phyloP scores from a whole-genome alignment of 2,797 vertebrate species.

The Pangasius krempfi region DNA sequence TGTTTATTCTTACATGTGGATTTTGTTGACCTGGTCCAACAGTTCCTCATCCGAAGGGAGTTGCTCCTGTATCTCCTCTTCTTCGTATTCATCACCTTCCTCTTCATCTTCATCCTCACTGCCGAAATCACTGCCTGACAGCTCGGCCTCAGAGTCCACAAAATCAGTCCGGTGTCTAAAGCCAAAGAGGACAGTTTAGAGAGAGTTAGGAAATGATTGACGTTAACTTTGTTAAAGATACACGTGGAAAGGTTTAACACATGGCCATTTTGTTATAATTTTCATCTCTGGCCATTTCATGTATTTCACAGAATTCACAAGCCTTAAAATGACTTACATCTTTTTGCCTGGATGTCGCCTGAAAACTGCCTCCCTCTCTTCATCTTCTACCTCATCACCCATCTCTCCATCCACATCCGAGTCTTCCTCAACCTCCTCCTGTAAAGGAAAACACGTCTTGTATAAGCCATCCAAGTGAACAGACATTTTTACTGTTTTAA shows the following conservation, averaged over 20 bases:
- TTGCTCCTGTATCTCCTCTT: slow-evolving; percentile 88
- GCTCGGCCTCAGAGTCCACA: slow-evolving; percentile 93
- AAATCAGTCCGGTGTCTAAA: slow-evolving; percentile 83
- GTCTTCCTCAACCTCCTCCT: slow-evolving; percentile 69
- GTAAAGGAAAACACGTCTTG: background rate
- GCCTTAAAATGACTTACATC: slow-evolving; percentile 74
- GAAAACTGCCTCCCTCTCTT: slow-evolving; percentile 83
- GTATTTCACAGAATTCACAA: background rate
- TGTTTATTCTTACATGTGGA: slow-evolving; percentile 88
- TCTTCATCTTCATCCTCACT: slow-evolving; percentile 89
- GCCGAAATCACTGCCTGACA: slow-evolving; percentile 88
- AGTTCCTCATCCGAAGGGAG: slow-evolving; percentile 90
- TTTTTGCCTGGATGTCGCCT: slow-evolving; percentile 73
- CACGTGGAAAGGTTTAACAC: background rate
- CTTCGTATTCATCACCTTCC: slow-evolving; percentile 88
- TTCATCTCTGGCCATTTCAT: background rate
- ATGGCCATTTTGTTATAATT: background rate
- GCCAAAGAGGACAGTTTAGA: background rate
- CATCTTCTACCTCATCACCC: slow-evolving; percentile 65
- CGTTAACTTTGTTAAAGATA: background rate
- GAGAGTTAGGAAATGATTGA: background rate
- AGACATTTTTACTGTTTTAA: background rate
- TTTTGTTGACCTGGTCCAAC: slow-evolving; percentile 91
- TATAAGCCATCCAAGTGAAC: background rate
- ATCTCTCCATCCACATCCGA: slow-evolving; percentile 51